Percentiles rank a stretch among this genome's conserved stretches.
Conservation (phyloP, 2,888 invertebrate species). For the Tipula confusa region DNA sequence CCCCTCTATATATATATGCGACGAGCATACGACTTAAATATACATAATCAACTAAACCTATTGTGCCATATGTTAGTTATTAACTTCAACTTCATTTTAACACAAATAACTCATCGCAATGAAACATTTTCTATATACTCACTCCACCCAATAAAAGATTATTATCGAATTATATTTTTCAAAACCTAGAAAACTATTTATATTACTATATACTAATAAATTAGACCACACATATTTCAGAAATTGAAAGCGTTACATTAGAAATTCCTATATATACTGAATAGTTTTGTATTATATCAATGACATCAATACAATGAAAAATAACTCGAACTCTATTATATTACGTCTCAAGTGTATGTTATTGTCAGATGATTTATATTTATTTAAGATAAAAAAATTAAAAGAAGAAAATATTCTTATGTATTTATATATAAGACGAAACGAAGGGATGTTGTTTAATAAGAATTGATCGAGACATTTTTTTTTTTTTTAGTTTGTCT, state of each 20-base stretch:
- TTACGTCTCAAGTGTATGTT: background rate
- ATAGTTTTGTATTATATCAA: background rate
- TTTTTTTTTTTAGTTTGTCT: background rate
- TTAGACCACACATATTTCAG: background rate
- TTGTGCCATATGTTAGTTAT: background rate
- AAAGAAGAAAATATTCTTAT: background rate
- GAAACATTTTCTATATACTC: too few relatives aligned
- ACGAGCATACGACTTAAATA: background rate
- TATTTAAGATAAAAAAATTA: background rate
- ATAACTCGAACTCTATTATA: background rate
- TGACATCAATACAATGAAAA: background rate
- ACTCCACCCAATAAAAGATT: background rate
- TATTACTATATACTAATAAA: background rate
- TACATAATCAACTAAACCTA: slow-evolving; percentile 25
- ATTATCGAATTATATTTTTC: background rate
- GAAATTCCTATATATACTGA: background rate
- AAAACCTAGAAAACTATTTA: background rate
- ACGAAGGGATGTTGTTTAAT: background rate
- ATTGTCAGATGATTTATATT: slow-evolving; percentile 25
- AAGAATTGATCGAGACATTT: background rate
- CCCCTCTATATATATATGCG: background rate
- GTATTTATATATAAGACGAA: background rate
- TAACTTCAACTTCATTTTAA: background rate
- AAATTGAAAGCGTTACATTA: background rate
- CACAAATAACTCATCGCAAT: background rate